Evolutionary conservation across 2,113 vertebrate genomes (phyloP), one percentile per base, ranked within the genome.

Genomic region (Apteryx mantelli): DNA sequence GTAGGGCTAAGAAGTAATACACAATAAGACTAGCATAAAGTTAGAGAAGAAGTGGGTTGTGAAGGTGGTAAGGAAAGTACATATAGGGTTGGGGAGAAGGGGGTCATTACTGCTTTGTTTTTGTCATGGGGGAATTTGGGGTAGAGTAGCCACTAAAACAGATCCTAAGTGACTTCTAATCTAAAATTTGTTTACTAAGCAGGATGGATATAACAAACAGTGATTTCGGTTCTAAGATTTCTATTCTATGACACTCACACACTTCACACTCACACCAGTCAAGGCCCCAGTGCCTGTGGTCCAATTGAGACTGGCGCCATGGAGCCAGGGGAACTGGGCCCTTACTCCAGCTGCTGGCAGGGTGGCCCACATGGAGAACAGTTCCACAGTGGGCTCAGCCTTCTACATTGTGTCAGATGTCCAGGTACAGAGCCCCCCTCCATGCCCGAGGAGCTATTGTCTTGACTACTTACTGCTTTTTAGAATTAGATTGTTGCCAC

Each of bases 51-150:
- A 78, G 24, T 11, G 6, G 34, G 17, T 24, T 60, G 8, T 42
- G 36, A 15, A 52, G 16, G 38, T 53, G 30, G 14, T 69, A 22
- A 20, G 19, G 66, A 28, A 25, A 76, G 17, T 32, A 38, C 1
- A 3, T 14, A 9, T 8, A 17, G 17, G 2, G 1, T 0, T 75
- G 7, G 40, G 53, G 50, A 38, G 32, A 70, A n/a, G 17, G 4
- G 16, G 12, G 10, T 61, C 24, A 9, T 40, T 71, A 24, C 32
- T 38, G 6, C 70, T 11, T 24, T 55, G 14, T n/a, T 34, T 60
- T 60, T 66, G 25, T 87, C 60, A 46, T 1, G 12, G 38, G 77
- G 16, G 11, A 80, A 42, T 80, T 74, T 56, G 68, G n/a, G 28
- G 3, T 71, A 44, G 12, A 79, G 20, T 13, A 53, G 40, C 75